Evolutionary conservation across 1,140 invertebrate species (phyloP), one percentile per base, ranked within the genome.

Genomic region (Mizuhopecten yessoensis): DNA sequence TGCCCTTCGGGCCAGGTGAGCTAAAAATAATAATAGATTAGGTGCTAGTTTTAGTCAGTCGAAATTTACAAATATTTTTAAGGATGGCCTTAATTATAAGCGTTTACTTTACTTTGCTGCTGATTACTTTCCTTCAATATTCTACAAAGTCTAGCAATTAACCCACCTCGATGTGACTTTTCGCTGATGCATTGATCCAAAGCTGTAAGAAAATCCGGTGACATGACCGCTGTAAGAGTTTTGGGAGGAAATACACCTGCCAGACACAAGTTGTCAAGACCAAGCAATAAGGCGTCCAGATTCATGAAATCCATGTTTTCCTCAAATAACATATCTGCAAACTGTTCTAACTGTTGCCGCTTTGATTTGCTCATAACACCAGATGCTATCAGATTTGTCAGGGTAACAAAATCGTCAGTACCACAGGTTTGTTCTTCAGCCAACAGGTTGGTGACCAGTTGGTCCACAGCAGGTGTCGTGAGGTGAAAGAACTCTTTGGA

Each of bases 231-330:
- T 75, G 2, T 75, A 5, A 75, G n/a, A 75, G 57, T 75, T 11
- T 75, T 75, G 3, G n/a, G n/a, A n/a, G 57, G 57, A 29, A 29
- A 75, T 17, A 75, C 57, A 29, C 57, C 57, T 29, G 57, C 57
- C 29, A 75, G n/a, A 29, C 57, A 75, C 57, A 75, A 75, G 57
- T 75, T 75, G n/a, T 75, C 57, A 5, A 75, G 5, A 29, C 57
- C 23, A 0, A 75, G 57, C n/a, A 75, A 75, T 75, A 75, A 75
- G 57, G 23, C n/a, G 57, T 75, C 57, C 29, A 75, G n/a, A 23
- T 11, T 75, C 57, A 75, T 75, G 57, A 17, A 75, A n/a, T 75
- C 57, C 57, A 75, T 75, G n/a, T 75, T 75, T 75, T 75, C 57
- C 11, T n/a, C 23, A 75, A 29, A 75, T 29, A 75, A 29, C 57